These are phyloP conservation scores for Phocides pigmalion DNA, from an alignment of 1,140 invertebrate species.

Conservation along the genomic window DNA sequence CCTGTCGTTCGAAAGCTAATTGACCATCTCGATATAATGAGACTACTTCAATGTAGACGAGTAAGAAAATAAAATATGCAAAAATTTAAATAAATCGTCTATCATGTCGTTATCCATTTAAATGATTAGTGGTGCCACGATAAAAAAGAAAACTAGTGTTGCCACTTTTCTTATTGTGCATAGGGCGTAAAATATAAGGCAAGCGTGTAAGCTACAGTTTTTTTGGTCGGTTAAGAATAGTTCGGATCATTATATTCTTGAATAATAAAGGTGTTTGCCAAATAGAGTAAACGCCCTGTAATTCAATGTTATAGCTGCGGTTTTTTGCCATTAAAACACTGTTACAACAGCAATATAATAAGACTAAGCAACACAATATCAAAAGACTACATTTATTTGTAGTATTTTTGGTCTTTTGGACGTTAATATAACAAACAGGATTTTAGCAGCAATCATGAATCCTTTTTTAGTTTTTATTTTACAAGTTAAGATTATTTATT, in stretches of 20 bases:
- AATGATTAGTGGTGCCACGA: constrained; percentile 2
- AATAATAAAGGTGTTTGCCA: constrained; percentile 1
- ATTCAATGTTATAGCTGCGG: constrained; percentile 3
- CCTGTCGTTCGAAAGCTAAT: constrained; percentile 8
- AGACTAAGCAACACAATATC: no score
- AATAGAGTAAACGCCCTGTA: background rate
- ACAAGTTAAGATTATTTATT: no score
- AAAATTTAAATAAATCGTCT: constrained; percentile 36
- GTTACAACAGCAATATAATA: background rate
- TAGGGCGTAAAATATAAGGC: background rate
- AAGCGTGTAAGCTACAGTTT: no score
- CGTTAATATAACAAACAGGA: no score
- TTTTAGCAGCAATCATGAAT: no score
- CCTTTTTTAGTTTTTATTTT: no score
- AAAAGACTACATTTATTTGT: no score
- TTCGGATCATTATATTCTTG: constrained; percentile 1
- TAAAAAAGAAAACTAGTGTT: background rate
- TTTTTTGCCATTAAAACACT: background rate
- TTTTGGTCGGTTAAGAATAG: no score
- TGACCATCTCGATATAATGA: constrained; percentile 24
- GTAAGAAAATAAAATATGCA: constrained; percentile 36
- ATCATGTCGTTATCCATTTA: constrained; percentile 18
- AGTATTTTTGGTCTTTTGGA: no score
- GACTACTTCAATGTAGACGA: background rate
- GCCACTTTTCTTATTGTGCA: background rate